These are phyloP conservation scores for Sceliomorpha sp. DNA, from an alignment of 2,888 invertebrate species.

Conservation along the genomic window DNA sequence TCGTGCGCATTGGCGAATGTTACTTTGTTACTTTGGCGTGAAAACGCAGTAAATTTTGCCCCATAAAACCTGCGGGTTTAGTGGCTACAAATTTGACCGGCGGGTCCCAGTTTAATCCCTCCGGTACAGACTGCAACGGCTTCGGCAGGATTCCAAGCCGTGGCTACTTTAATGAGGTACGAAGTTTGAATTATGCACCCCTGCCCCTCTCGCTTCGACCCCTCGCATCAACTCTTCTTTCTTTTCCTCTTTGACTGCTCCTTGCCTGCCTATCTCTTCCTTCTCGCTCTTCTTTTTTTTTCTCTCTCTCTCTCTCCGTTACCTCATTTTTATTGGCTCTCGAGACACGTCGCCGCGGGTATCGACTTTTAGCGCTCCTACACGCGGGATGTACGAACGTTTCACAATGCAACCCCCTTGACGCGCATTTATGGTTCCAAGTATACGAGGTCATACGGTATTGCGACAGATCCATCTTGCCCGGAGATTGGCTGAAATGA, in stretches of 20 bases:
- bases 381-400: slow-evolving; percentile 14
- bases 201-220: slow-evolving; percentile 25
- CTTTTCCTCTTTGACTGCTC: not conserved
- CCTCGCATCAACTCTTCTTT: slow-evolving; percentile 6
- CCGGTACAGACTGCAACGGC: slow-evolving; percentile 43
- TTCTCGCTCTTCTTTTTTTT: slow-evolving; percentile 10
- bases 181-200: slow-evolving; percentile 74
- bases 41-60: slow-evolving; percentile 75
- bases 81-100: slow-evolving; percentile 77
- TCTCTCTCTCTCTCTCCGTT: slow-evolving; percentile 8
- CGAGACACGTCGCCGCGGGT: slow-evolving; percentile 27
- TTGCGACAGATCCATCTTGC: slow-evolving; percentile 4
- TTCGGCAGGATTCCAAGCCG: slow-evolving; percentile 58
- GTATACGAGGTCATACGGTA: slow-evolving; percentile 12
- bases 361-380: slow-evolving; percentile 28
- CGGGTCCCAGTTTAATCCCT: slow-evolving; percentile 67
- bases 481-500: too few species aligned
- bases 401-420: slow-evolving; percentile 21
- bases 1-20: slow-evolving; percentile 46
- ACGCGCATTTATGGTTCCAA: slow-evolving; percentile 17
- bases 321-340: slow-evolving; percentile 22
- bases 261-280: slow-evolving; percentile 2
- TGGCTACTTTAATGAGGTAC: slow-evolving; percentile 75
- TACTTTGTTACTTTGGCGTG: slow-evolving; percentile 75
- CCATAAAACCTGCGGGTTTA: slow-evolving; percentile 75